phyloP scores from a whole-genome alignment of 2,888 invertebrate species.

The Aproaerema taeniolella region DNA sequence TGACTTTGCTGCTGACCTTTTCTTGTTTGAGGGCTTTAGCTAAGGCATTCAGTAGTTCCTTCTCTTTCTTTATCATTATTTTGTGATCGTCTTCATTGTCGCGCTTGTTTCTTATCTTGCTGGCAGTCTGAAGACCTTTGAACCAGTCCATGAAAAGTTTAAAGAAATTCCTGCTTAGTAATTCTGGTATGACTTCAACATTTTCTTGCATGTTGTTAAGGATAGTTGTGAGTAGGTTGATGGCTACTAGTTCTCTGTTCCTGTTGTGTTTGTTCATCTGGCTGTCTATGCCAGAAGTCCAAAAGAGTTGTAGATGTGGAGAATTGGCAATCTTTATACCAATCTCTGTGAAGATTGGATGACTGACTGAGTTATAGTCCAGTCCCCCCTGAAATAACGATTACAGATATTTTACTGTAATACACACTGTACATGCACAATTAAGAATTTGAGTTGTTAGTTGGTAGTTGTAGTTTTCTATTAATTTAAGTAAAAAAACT shows the following conservation, averaged over 20 bases:
- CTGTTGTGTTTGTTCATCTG: constrained; percentile 64
- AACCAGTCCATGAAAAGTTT: constrained; percentile 80
- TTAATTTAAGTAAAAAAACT: too few relatives aligned
- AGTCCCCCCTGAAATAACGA: constrained; percentile 74
- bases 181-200: constrained; percentile 63
- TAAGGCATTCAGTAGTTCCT: constrained; percentile 69
- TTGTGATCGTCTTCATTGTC: constrained; percentile 67
- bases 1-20: constrained; percentile 63
- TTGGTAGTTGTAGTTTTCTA: too few relatives aligned
- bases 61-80: constrained; percentile 75
- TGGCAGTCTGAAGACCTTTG: constrained; percentile 75
- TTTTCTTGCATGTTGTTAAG: constrained; percentile 67
- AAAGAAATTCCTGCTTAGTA: constrained; percentile 81
- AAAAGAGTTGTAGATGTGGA: constrained; percentile 72
- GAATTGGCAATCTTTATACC: constrained; percentile 72
- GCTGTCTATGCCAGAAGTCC: constrained; percentile 70
- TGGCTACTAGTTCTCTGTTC: constrained; percentile 78
- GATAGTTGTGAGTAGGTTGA: constrained; percentile 78
- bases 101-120: constrained; percentile 72
- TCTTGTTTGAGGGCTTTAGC: constrained; percentile 68
- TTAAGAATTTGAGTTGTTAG: too few relatives aligned
- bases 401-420: too few relatives aligned
- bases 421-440: too few relatives aligned
- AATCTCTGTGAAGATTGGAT: constrained; percentile 81
- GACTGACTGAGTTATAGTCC: constrained; percentile 74